Percentiles rank a stretch among this genome's conserved stretches.
Evolutionary conservation across 1,140 invertebrate genomes (phyloP).

Genomic region (Steinernema khuongi): DNA sequence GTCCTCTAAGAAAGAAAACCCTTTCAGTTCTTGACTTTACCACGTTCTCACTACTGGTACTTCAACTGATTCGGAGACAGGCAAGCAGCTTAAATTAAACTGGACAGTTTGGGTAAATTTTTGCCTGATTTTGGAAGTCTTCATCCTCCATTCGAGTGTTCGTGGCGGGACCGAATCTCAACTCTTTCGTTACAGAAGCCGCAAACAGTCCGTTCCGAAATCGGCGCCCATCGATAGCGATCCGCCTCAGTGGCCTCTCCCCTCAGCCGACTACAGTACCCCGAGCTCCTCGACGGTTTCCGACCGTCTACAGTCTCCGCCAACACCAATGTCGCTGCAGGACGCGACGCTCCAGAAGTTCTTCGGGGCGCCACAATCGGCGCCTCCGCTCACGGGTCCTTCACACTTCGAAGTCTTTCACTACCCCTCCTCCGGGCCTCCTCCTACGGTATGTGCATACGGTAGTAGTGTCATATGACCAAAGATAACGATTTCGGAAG

Average conservation of each 20-base stretch:
- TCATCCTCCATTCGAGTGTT: too few species aligned
- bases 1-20: too few species aligned
- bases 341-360: neutral
- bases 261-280: neutral
- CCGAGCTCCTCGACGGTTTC: neutral
- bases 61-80: too few species aligned
- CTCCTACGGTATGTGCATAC: neutral
- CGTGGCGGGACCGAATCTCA: too few species aligned
- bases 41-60: too few species aligned
- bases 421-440: neutral
- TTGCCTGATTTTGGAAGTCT: too few species aligned
- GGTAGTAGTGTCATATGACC: too few species aligned
- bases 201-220: conserved; percentile 2
- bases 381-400: conserved; percentile 9
- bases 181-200: conserved; percentile 9
- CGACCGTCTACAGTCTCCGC: neutral
- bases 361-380: neutral
- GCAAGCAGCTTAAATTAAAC: too few species aligned
- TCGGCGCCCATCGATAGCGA: conserved; percentile 12
- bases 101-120: too few species aligned
- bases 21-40: too few species aligned
- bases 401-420: neutral
- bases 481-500: too few species aligned
- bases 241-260: neutral
- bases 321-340: neutral